Evolutionary conservation across 1,140 invertebrate genomes (phyloP), one percentile per base, ranked within the genome.

Genomic region (Drosophila grimshawi): DNA sequence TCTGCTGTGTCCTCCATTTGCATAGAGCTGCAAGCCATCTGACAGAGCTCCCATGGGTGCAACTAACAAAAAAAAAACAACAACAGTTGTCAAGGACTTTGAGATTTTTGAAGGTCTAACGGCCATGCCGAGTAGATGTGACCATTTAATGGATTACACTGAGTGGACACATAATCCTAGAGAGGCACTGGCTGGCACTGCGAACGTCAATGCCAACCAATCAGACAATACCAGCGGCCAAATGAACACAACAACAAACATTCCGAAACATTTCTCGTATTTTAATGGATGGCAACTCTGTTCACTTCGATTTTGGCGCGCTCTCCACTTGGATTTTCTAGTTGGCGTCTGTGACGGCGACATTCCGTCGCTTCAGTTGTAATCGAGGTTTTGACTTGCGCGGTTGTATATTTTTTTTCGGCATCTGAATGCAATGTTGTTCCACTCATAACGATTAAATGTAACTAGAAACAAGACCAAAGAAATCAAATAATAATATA

Each of bases 281-380:
- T 55, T 45, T 52, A 43, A 41, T 45, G 49, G 57, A 19, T 69
- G 71, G 51, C 71, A 74, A 62, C 71, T 62, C 66, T 69, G 65
- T 69, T 55, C 51, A 57, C 65, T 68, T 74, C 71, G 70, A 61
- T 73, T 73, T 73, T 73, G 70, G 70, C 70, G 70, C 70, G 70
- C 65, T 68, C 70, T 48, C 65, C 29, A 56, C 4, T 68, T 63
- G 69, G 65, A 8, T n/a, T 35, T 3, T 30, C 43, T 33, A 41
- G 32, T 39, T 6, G 60, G 6, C 33, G 60, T 33, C 59, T 45
- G 35, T 29, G 80, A 30, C 61, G 43, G 48, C 61, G 51, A 51
- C 56, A 83, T 79, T 80, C 80, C 72, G 77, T 67, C 77, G 80
- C 77, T 75, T 79, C 69, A 82, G 81, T 83, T 80, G 33, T 61